These are phyloP conservation scores for Trichacis sp. DNA, from an alignment of 2,888 invertebrate species.

Conservation along the genomic window DNA sequence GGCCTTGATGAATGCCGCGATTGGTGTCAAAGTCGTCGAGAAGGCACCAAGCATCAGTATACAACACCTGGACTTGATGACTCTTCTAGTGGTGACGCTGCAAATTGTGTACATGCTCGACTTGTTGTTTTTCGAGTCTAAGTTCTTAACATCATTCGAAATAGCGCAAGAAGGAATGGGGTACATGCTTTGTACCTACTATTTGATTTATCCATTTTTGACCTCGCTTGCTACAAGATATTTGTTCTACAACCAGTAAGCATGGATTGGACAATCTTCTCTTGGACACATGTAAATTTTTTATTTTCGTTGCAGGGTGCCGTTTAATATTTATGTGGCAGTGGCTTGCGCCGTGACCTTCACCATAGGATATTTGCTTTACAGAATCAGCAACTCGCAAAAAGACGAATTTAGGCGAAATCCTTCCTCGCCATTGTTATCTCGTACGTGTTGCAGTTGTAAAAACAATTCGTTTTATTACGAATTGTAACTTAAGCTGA, in stretches of 20 bases:
- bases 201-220: constrained; percentile 80
- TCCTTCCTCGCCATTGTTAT: constrained; percentile 78
- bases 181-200: constrained; percentile 78
- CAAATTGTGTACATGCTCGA: constrained; percentile 74
- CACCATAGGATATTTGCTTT: constrained; percentile 77
- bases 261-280: constrained; percentile 2
- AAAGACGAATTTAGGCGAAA: constrained; percentile 86
- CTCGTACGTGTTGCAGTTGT: no score
- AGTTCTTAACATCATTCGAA: constrained; percentile 76
- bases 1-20: constrained; percentile 64
- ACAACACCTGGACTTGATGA: constrained; percentile 57
- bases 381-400: constrained; percentile 79
- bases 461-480: no score
- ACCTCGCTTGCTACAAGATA: constrained; percentile 79
- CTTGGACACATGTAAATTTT: no score
- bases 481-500: no score
- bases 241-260: constrained; percentile 73
- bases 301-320: no score
- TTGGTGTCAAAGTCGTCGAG: constrained; percentile 54
- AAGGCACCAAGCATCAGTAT: neutral
- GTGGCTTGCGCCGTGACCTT: constrained; percentile 68
- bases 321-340: neutral
- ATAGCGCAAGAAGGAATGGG: constrained; percentile 84
- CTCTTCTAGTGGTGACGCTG: constrained; percentile 70
- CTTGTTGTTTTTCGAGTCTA: constrained; percentile 74